Evolutionary conservation across 2,113 vertebrate genomes (phyloP), one percentile per base, ranked within the genome.

Genomic region (Hemibagrus wyckioides): DNA sequence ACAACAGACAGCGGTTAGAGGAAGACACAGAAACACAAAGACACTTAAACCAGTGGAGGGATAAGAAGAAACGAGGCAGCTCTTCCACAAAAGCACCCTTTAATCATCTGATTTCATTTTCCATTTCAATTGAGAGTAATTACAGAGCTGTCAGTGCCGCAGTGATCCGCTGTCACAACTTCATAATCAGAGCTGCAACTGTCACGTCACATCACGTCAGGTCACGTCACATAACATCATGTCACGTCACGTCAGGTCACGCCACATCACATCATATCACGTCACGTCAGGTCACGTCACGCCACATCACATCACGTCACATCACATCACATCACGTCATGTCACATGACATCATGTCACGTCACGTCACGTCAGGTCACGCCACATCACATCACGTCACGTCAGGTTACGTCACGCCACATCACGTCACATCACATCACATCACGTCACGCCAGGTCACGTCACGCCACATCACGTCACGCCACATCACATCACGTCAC

Each of bases 151-250:
- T 81, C 77, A 56, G 30, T 28, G 19, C 36, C 17, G 19, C 28
- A 48, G 14, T 28, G 57, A 41, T n/a, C 14, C 21, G 44, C 48
- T 67, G 86, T 83, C 41, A 77, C 81, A 67, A 83, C 59, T 41
- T 67, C 59, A 48, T 67, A n/a, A 4, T 61, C 28, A 48, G 21
- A 15, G 39, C 50, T 54, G 48, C 9, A 25, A 28, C 79, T 33
- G 8, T 67, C 67, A 73, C 21, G 1, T 71, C 50, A n/a, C n/a
- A n/a, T n/a, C n/a, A n/a, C n/a, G n/a, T n/a, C n/a, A n/a, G n/a
- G n/a, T n/a, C n/a, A n/a, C n/a, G n/a, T n/a, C n/a, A n/a, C n/a
- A 48, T 48, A 5, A 7, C 44, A 48, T 67, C 67, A 57, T 11
- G 2, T 56, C 52, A 25, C 9, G 4, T 41, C 54, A 19, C 3